phyloP scores from a whole-genome alignment of 92 coral and sea anemone genomes.

The Epizoanthus scotinus region DNA sequence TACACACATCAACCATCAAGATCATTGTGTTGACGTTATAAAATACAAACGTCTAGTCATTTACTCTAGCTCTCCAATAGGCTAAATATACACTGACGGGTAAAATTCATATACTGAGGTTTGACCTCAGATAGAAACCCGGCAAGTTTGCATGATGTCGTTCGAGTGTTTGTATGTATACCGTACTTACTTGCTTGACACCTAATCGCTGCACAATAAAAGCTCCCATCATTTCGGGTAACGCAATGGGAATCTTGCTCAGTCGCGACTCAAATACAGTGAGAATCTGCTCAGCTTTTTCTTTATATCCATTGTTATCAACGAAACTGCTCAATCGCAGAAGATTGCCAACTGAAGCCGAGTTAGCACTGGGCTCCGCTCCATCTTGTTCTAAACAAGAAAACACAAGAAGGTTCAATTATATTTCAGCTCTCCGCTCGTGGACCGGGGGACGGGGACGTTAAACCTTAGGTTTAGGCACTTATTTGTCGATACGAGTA shows the following conservation, averaged over 20 bases:
- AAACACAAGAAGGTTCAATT: not conserved
- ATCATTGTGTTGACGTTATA: no score
- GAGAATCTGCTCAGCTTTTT: constrained; percentile 77
- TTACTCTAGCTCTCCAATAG: no score
- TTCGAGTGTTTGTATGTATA: no score
- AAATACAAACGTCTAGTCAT: no score
- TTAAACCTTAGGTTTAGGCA: no score
- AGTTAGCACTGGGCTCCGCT: constrained; percentile 97
- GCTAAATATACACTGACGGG: no score
- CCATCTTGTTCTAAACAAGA: constrained; percentile 93
- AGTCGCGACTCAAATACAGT: constrained; percentile 79
- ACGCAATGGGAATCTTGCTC: constrained; percentile 82
- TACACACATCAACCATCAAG: no score
- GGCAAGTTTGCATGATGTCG: no score
- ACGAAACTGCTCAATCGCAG: constrained; percentile 70
- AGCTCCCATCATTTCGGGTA: constrained; percentile 86
- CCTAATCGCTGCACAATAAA: constrained; percentile 68
- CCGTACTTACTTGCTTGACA: constrained; percentile 74
- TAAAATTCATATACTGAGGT: no score
- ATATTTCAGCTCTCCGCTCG: not conserved
- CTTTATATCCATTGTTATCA: constrained; percentile 70
- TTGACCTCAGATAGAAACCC: no score
- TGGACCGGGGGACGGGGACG: no score
- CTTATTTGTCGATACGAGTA: no score
- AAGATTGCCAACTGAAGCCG: constrained; percentile 79